A percentile compares a stretch with the other conserved stretches of the same genome.
These are phyloP conservation scores for Myotis vivesi DNA, from an alignment of 2,797 vertebrate genomes.

Conservation along the genomic window DNA sequence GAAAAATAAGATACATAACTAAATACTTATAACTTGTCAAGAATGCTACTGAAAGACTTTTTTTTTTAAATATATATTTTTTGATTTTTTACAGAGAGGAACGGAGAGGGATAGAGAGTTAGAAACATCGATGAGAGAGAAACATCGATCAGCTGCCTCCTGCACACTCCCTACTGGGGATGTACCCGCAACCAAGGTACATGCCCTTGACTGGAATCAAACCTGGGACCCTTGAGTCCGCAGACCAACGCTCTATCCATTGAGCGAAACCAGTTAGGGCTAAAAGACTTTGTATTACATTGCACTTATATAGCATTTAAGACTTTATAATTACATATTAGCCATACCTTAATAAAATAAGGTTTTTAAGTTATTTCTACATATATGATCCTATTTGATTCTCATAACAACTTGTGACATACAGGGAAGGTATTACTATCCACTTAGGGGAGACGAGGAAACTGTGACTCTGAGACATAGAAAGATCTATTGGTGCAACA, in stretches of 20 bases:
- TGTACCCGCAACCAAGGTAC: too few species aligned
- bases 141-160: too few species aligned
- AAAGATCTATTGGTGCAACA: background rate
- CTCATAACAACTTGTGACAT: background rate
- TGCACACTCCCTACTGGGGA: too few species aligned
- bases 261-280: too few species aligned
- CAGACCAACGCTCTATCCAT: too few species aligned
- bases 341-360: background rate
- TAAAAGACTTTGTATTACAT: background rate
- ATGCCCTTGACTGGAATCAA: too few species aligned
- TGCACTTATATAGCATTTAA: background rate
- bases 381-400: background rate
- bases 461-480: background rate
- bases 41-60: background rate
- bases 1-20: background rate
- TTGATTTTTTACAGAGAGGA: too few species aligned
- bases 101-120: too few species aligned
- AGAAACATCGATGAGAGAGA: too few species aligned
- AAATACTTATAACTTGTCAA: background rate
- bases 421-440: background rate
- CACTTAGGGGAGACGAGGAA: background rate
- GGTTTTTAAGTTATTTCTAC: background rate
- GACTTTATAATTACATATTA: background rate
- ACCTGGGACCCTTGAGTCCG: too few species aligned
- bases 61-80: too few species aligned